Evolutionary conservation across 2,888 invertebrate species (phyloP).

Genomic region (Capitulum mitella): DNA sequence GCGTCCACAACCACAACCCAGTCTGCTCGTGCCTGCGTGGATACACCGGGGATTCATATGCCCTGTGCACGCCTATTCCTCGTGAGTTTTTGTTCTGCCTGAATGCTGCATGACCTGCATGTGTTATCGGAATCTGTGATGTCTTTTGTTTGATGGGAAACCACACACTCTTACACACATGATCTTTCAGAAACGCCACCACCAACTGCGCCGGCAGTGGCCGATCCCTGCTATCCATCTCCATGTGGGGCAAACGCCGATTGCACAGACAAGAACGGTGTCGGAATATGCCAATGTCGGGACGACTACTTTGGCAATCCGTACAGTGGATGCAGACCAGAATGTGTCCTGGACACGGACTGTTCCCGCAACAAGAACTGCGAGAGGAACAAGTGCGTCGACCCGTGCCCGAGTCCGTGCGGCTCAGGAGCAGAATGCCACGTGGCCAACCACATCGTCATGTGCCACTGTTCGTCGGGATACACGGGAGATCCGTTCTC

Average conservation of each 20-base stretch:
- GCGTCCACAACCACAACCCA: conserved; percentile 60
- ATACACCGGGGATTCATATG: conserved; percentile 61
- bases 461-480: conserved; percentile 65
- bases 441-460: conserved; percentile 39
- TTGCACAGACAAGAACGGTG: conserved; percentile 65
- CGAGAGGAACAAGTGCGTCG: conserved; percentile 56
- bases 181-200: conserved; percentile 59
- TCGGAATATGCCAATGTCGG: conserved; percentile 73
- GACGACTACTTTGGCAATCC: conserved; percentile 53
- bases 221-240: conserved; percentile 65
- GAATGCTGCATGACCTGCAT: no score
- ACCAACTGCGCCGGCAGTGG: conserved; percentile 33
- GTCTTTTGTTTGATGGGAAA: no score
- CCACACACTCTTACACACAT: no score
- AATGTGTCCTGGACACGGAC: conserved; percentile 68
- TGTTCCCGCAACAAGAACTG: conserved; percentile 73
- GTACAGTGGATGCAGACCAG: conserved; percentile 64
- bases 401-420: conserved; percentile 53
- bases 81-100: no score
- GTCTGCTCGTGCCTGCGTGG: conserved; percentile 53
- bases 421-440: conserved; percentile 39
- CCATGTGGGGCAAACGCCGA: conserved; percentile 81
- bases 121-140: no score
- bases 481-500: conserved; percentile 78
- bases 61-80: conserved; percentile 57